Conservation (phyloP, 2,797 vertebrate genomes). For the Eulemur rubriventer region DNA sequence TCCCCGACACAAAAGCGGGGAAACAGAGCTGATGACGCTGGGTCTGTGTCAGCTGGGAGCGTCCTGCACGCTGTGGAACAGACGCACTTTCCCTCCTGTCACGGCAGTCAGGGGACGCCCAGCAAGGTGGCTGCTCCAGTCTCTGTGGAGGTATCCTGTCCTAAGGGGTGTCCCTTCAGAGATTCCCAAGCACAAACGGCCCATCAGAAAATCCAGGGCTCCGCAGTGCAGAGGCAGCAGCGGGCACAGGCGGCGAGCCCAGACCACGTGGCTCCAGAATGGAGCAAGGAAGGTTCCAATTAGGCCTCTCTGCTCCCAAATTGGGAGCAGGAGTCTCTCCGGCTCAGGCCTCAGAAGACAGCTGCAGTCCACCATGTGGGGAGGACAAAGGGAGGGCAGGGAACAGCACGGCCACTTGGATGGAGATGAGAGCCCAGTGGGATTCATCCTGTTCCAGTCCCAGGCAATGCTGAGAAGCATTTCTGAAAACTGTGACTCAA, state of each 20-base stretch:
- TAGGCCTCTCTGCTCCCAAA: conserved; percentile 13
- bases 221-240: not conserved
- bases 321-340: conserved; percentile 51
- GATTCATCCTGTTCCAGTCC: not conserved
- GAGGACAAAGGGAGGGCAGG: not conserved
- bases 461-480: not conserved
- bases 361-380: not conserved
- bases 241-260: not conserved
- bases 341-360: not conserved
- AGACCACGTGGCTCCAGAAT: not conserved
- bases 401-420: conserved; percentile 21
- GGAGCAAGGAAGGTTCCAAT: conserved; percentile 53
- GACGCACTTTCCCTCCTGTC: not conserved
- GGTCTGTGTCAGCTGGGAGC: not conserved
- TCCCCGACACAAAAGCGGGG: not conserved
- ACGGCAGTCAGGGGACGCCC: fast-evolving
- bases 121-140: fast-evolving
- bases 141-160: fast-evolving
- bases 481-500: not conserved
- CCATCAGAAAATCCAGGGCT: not conserved
- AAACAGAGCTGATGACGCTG: not conserved
- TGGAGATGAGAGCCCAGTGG: not conserved
- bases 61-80: not conserved
- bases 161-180: not conserved
- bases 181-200: not conserved